These are phyloP conservation scores for Halyomorpha halys DNA, from an alignment of 1,140 invertebrate genomes.

Conservation along the genomic window DNA sequence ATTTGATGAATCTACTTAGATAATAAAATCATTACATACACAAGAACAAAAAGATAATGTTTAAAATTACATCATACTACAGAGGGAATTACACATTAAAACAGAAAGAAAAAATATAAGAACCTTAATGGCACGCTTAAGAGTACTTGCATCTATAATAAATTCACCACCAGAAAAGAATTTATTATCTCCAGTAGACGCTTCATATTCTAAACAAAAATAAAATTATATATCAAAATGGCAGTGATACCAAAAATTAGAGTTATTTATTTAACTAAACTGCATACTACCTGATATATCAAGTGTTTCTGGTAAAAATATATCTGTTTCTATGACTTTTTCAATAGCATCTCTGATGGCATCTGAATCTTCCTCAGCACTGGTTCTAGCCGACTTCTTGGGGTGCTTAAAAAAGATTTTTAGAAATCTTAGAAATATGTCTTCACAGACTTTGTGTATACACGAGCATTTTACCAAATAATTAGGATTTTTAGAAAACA, in stretches of 20 bases:
- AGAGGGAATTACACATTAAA: no score
- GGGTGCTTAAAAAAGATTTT: neutral
- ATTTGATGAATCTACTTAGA: neutral
- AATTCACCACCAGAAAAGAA: slow-evolving; percentile 22
- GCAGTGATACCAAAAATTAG: neutral
- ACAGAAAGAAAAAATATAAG: neutral
- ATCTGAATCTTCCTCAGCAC: slow-evolving; percentile 1
- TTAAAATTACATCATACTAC: no score
- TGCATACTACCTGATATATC: neutral
- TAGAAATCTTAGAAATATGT: neutral
- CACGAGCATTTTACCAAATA: no score
- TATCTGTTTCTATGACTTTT: slow-evolving; percentile 5
- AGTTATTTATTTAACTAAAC: neutral
- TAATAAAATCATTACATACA: no score
- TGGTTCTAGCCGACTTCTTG: neutral
- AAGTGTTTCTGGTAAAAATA: neutral
- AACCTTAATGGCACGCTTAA: slow-evolving; percentile 28
- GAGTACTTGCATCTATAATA: slow-evolving; percentile 27
- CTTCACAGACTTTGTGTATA: neutral
- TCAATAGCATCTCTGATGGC: slow-evolving; percentile 2
- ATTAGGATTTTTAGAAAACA: no score
- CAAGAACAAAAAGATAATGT: no score
- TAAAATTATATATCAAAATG: neutral
- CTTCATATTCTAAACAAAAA: slow-evolving; percentile 8
- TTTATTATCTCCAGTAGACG: slow-evolving; percentile 3